Evolutionary conservation across 1,140 invertebrate genomes (phyloP), one percentile per base, ranked within the genome.

Genomic region (Argopecten irradians): DNA sequence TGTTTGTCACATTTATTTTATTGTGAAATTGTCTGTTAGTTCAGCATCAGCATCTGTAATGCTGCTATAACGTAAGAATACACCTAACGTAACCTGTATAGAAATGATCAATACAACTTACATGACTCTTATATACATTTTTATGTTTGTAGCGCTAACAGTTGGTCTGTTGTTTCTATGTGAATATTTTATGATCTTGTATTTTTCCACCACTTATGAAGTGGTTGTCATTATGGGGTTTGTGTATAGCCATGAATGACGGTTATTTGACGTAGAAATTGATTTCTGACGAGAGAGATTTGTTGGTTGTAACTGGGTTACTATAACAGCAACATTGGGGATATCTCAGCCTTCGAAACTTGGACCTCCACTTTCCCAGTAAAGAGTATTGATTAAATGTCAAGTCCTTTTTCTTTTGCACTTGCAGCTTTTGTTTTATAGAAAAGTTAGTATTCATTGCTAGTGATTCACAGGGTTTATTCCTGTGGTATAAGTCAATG

Each of bases 381-480:
- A 71, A 71, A 71, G 55, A 11, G 55, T 71, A 71, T 71, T 71
- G 55, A 71, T 71, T 71, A 71, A 71, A 71, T 71, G 55, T 71
- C 55, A 71, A 71, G 55, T 71, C 55, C n/a, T 16, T n/a, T 71
- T 71, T 71, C 55, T 71, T 71, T 5, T 71, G 55, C 55, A 71
- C 55, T 71, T 71, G 55, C 55, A 71, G 55, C 55, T 71, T 71
- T 71, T 71, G 55, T 71, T 71, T 71, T 71, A 71, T 71, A 71
- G 55, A 71, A 71, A 71, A 71, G 55, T 71, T 71, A 28, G 55
- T 28, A 71, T 71, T 71, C 55, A 71, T 71, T 71, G 22, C 55
- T 28, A 16, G 55, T 71, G 55, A 71, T 71, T 71, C 55, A 1
- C 5, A 28, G 28, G 22, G n/a, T 71, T n/a, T 28, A 22, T 71